These are phyloP conservation scores for Salticus scenicus DNA, from an alignment of 2,888 invertebrate genomes.

Conservation along the genomic window DNA sequence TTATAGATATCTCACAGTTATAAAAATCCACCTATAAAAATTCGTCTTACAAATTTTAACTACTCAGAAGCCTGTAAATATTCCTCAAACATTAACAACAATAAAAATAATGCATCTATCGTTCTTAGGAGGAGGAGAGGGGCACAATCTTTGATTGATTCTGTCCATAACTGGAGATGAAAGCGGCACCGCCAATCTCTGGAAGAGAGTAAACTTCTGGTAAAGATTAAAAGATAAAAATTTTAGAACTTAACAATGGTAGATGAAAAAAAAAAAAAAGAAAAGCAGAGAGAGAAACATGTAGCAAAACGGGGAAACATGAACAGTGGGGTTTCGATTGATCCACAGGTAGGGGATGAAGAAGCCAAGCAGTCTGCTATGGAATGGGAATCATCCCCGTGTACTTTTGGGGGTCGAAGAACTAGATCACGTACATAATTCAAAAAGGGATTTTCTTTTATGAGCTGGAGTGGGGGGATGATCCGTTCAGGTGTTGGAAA, in stretches of 20 bases:
- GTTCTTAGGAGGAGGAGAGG: background rate
- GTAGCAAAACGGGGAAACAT: background rate
- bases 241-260: slow-evolving; percentile 29
- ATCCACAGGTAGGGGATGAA: background rate
- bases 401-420: background rate
- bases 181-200: slow-evolving; percentile 35
- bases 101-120: background rate
- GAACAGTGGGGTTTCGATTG: background rate
- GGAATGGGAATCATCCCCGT: background rate
- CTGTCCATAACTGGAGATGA: slow-evolving; percentile 52
- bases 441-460: slow-evolving; percentile 2
- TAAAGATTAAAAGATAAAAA: slow-evolving; percentile 49
- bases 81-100: background rate
- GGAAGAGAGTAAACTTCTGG: slow-evolving; percentile 14
- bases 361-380: slow-evolving; percentile 53
- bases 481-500: background rate
- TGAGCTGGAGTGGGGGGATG: background rate
- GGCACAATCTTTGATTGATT: slow-evolving; percentile 56
- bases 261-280: too few relatives aligned
- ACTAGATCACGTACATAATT: background rate
- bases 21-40: background rate
- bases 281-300: background rate
- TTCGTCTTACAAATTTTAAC: background rate
- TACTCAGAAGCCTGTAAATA: too few relatives aligned
- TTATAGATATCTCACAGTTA: slow-evolving; percentile 14